Evolutionary conservation across 1,140 invertebrate genomes (phyloP).

Genomic region (Anagrus nilaparvatae): DNA sequence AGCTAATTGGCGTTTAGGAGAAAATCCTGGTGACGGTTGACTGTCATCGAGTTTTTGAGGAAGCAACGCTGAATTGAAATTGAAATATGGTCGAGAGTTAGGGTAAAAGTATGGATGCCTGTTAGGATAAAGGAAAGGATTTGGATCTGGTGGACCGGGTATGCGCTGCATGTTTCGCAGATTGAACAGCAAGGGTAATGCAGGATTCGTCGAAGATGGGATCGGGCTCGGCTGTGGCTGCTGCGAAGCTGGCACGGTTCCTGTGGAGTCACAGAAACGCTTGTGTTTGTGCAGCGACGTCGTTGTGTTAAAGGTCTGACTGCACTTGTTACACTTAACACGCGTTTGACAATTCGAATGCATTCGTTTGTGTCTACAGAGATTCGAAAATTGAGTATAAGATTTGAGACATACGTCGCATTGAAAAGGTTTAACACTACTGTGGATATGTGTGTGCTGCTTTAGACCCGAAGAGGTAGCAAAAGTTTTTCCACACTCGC

Average conservation of each 20-base stretch:
- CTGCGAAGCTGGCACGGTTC: conserved; percentile 39
- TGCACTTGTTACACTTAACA: conserved; percentile 87
- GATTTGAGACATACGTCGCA: conserved; percentile 87
- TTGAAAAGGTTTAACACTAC: conserved; percentile 94
- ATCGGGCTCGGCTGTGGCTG: conserved; percentile 45
- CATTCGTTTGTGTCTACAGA: conserved; percentile 98
- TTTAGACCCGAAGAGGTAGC: conserved; percentile 94
- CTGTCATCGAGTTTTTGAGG: too few relatives aligned
- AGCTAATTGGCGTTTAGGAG: too few relatives aligned
- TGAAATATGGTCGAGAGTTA: too few relatives aligned
- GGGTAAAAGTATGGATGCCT: too few relatives aligned
- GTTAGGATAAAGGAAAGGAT: too few relatives aligned
- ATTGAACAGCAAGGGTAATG: conserved; percentile 41
- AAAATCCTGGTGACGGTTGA: too few relatives aligned
- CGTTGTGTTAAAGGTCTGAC: conserved; percentile 79
- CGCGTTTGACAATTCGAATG: conserved; percentile 83
- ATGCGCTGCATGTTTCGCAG: too few relatives aligned
- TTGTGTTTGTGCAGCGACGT: conserved; percentile 78
- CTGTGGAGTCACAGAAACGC: conserved; percentile 67
- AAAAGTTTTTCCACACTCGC: conserved; percentile 97
- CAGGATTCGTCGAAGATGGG: conserved; percentile 48
- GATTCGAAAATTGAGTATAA: conserved; percentile 99
- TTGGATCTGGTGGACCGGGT: too few relatives aligned
- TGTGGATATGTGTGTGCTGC: conserved; percentile 99
- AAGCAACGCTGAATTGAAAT: too few relatives aligned